phyloP scores from a whole-genome alignment of 2,113 vertebrate species.

The Uria lomvia region DNA sequence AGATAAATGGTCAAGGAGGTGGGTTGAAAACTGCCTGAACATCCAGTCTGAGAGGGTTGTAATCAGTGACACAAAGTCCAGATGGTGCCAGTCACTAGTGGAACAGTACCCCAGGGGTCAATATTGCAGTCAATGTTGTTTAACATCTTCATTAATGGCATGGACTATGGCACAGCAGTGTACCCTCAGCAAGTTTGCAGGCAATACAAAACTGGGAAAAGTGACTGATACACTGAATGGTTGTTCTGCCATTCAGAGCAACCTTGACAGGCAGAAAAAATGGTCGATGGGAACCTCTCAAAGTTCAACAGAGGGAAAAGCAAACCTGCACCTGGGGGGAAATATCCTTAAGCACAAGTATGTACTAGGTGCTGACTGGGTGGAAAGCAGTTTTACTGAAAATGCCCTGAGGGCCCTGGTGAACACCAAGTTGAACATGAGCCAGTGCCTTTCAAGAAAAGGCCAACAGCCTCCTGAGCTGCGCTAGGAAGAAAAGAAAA shows the following conservation, averaged over 20 bases:
- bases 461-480: neutral
- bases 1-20: neutral
- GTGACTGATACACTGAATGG: neutral
- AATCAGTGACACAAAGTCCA: neutral
- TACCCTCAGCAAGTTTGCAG: neutral
- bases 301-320: neutral
- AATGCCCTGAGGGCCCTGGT: neutral
- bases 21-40: neutral
- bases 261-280: neutral
- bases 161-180: neutral
- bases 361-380: neutral
- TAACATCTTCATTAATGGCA: neutral
- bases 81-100: too few relatives aligned
- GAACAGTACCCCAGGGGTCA: fast-evolving
- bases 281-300: neutral
- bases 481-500: neutral
- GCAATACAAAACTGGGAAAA: neutral
- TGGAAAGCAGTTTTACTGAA: neutral
- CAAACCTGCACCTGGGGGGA: neutral
- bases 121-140: neutral
- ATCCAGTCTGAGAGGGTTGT: neutral
- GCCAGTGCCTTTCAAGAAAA: neutral
- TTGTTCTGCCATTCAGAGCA: neutral
- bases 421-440: neutral
- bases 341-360: neutral